Percentiles rank a stretch among this genome's conserved stretches.
Evolutionary conservation across 2,888 invertebrate species (phyloP).

Genomic region (Gibbula magus): DNA sequence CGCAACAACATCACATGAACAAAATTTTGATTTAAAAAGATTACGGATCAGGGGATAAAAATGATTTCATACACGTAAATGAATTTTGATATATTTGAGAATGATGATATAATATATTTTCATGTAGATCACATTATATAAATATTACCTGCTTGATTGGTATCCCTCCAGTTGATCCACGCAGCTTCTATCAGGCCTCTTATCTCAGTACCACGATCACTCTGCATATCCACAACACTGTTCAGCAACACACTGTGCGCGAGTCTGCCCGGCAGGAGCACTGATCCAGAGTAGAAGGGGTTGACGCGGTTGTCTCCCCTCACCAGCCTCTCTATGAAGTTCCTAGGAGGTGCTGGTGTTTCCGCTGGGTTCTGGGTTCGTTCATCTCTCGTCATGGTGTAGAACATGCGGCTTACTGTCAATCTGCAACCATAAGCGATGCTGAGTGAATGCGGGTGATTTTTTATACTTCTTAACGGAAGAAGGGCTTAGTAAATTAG

Average conservation of each 20-base stretch:
- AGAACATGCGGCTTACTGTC: slow-evolving; percentile 20
- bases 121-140: neutral
- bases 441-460: too few relatives aligned
- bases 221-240: neutral
- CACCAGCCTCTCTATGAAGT: neutral
- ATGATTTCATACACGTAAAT: too few relatives aligned
- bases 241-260: slow-evolving; percentile 15
- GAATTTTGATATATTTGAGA: too few relatives aligned
- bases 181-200: neutral
- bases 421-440: slow-evolving; percentile 19
- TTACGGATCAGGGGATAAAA: too few relatives aligned
- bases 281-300: neutral
- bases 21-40: too few relatives aligned
- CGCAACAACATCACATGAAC: too few relatives aligned
- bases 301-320: neutral
- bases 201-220: neutral
- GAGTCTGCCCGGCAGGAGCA: neutral
- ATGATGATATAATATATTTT: too few relatives aligned
- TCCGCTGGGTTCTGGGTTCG: neutral
- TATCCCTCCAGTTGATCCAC: slow-evolving; percentile 5
- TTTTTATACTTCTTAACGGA: too few relatives aligned
- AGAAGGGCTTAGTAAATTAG: too few relatives aligned
- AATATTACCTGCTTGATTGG: neutral
- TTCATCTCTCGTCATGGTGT: slow-evolving; percentile 28
- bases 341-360: neutral